These are phyloP conservation scores for Megastigmus dorsalis DNA, from an alignment of 2,888 invertebrate genomes.

Conservation along the genomic window DNA sequence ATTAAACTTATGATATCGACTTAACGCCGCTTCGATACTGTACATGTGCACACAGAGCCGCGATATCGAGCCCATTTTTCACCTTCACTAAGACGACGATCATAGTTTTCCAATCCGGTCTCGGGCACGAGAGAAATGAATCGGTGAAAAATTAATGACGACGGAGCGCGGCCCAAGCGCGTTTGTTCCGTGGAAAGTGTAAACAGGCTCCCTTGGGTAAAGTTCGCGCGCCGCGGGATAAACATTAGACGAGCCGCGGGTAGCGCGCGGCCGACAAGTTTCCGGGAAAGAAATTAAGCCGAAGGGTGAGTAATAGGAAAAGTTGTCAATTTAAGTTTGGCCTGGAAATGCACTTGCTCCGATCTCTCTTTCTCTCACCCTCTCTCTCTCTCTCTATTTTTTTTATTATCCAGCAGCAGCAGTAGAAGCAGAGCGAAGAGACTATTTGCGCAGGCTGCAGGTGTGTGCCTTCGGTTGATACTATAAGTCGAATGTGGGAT, in stretches of 20 bases:
- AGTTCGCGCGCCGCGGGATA: not conserved
- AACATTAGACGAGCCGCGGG: conserved; percentile 28
- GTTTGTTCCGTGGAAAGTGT: not conserved
- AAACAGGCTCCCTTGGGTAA: not conserved
- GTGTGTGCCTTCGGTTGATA: conserved; percentile 29
- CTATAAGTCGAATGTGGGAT: conserved; percentile 9
- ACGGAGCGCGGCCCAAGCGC: not conserved
- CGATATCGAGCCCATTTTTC: conserved; percentile 14
- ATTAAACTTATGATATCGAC: not conserved
- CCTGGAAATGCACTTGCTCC: conserved; percentile 1
- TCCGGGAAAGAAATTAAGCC: not conserved
- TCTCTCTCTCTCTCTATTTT: too few species aligned
- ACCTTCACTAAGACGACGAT: too few species aligned
- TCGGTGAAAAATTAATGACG: not conserved
- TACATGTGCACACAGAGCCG: not conserved
- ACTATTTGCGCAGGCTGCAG: not conserved
- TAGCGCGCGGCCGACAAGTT: too few species aligned
- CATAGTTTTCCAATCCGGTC: too few species aligned
- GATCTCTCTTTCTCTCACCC: not conserved
- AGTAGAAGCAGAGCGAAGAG: too few species aligned
- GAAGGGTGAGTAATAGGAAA: conserved; percentile 39
- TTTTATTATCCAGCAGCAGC: too few species aligned
- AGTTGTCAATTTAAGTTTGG: conserved; percentile 45
- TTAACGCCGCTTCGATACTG: not conserved
- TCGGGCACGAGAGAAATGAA: not conserved